Conservation (phyloP, 2,888 invertebrate genomes). For the Apamea anceps region DNA sequence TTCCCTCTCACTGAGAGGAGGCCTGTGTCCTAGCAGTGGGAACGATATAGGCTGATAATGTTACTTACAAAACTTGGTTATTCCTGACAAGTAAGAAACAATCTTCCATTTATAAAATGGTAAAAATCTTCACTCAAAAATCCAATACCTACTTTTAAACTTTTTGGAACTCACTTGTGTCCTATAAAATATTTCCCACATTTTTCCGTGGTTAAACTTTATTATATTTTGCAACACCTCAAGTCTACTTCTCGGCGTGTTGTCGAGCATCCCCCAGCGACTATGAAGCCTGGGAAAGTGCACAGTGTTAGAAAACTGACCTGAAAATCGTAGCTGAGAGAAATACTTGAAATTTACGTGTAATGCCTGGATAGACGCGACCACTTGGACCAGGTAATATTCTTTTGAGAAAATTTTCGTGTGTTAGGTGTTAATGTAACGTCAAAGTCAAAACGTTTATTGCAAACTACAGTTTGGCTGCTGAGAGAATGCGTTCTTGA, state of each 20-base stretch:
- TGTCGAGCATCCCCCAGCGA: conserved; percentile 25
- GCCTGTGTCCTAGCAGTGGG: no score
- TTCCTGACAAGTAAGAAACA: neutral
- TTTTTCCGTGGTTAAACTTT: conserved; percentile 35
- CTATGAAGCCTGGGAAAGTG: conserved; percentile 16
- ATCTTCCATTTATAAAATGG: neutral
- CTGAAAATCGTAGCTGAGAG: conserved; percentile 24
- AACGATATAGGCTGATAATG: no score
- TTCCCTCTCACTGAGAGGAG: no score
- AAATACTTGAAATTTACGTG: conserved; percentile 12
- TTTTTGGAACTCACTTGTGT: neutral
- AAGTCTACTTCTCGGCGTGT: conserved; percentile 19
- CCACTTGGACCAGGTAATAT: neutral
- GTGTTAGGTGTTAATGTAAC: no score
- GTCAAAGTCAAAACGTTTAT: neutral
- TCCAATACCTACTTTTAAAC: neutral
- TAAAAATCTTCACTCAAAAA: neutral
- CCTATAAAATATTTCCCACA: conserved; percentile 10
- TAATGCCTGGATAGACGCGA: neutral
- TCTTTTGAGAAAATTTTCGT: neutral
- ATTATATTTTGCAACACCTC: conserved; percentile 42
- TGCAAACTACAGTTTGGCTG: neutral
- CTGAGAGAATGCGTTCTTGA: no score
- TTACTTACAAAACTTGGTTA: neutral
- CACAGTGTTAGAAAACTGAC: conserved; percentile 34